phyloP scores from a whole-genome alignment of 1,140 invertebrate species.

The Drosophila littoralis region DNA sequence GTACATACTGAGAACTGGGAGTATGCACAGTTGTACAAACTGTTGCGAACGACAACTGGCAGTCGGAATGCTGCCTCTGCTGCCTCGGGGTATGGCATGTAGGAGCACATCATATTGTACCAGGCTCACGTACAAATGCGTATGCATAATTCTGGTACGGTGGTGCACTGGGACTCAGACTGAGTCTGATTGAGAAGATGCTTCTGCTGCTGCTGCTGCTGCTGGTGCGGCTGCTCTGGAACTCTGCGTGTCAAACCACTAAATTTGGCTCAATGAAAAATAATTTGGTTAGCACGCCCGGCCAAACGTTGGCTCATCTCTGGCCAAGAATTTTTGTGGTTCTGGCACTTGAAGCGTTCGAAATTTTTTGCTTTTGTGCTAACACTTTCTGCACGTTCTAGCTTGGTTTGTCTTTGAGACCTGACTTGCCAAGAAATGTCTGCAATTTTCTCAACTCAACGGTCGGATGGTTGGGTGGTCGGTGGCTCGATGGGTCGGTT shows the following conservation, averaged over 20 bases:
- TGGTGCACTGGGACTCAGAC: background rate
- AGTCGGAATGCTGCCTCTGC: constrained; percentile 15
- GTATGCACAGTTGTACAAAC: constrained; percentile 4
- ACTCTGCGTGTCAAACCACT: constrained; percentile 34
- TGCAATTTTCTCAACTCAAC: constrained; percentile 9
- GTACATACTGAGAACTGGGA: background rate
- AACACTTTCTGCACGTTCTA: constrained; percentile 44
- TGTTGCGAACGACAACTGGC: constrained; percentile 22
- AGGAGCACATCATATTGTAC: background rate
- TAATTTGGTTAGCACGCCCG: constrained; percentile 62
- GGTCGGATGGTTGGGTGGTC: background rate
- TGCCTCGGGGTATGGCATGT: background rate
- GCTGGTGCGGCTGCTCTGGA: background rate
- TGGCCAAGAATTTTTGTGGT: constrained; percentile 28
- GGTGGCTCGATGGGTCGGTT: background rate
- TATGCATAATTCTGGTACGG: constrained; percentile 38
- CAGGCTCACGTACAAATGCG: constrained; percentile 23
- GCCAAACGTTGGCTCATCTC: constrained; percentile 24
- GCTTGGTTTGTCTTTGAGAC: constrained; percentile 25
- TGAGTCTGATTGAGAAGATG: constrained; percentile 31
- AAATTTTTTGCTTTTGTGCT: constrained; percentile 21
- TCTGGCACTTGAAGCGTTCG: constrained; percentile 37
- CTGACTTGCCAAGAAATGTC: constrained; percentile 43
- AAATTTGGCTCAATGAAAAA: constrained; percentile 54
- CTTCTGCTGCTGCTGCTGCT: background rate